These are phyloP conservation scores for Corythoichthys intestinalis DNA, from an alignment of 2,113 vertebrate genomes.

Conservation along the genomic window DNA sequence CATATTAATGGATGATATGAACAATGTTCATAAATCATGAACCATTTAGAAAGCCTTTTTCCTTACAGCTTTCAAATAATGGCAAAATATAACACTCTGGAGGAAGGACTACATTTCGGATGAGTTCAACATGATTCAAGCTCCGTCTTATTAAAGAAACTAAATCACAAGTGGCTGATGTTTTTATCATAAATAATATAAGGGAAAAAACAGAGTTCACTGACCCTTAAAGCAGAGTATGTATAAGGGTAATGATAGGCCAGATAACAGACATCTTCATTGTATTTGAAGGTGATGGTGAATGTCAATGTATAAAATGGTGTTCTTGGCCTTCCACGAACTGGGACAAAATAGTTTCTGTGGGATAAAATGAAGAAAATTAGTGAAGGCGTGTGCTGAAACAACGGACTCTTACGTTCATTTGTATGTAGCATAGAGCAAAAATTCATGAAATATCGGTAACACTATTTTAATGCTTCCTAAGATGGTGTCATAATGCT, in stretches of 20 bases:
- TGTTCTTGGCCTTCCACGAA: slow-evolving; percentile 36
- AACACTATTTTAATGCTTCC: not conserved
- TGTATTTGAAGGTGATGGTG: slow-evolving; percentile 79
- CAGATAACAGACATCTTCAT: slow-evolving; percentile 87
- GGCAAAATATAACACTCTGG: not conserved
- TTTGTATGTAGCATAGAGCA: not conserved
- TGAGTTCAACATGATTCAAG: not conserved
- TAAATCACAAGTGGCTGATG: not conserved
- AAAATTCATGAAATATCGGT: not conserved
- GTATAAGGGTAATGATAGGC: slow-evolving; percentile 95
- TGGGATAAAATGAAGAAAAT: slow-evolving; percentile 12
- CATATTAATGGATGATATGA: too few relatives aligned
- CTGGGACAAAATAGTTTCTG: slow-evolving; percentile 81
- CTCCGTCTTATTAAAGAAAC: not conserved
- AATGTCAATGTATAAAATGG: slow-evolving; percentile 85
- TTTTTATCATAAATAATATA: not conserved
- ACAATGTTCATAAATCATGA: too few relatives aligned
- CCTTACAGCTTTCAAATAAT: not conserved
- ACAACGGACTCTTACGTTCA: not conserved
- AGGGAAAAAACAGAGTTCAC: not conserved
- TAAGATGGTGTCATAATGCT: too few relatives aligned
- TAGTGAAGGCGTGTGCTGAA: not conserved
- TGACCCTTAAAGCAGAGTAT: slow-evolving; percentile 84
- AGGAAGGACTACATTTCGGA: not conserved
- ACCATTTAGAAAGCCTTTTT: too few relatives aligned